Evolutionary conservation across 35 echinoderm and acorn worm species (phyloP), one percentile per base, ranked within the genome.

Genomic region (Stichopus chloronotus): DNA sequence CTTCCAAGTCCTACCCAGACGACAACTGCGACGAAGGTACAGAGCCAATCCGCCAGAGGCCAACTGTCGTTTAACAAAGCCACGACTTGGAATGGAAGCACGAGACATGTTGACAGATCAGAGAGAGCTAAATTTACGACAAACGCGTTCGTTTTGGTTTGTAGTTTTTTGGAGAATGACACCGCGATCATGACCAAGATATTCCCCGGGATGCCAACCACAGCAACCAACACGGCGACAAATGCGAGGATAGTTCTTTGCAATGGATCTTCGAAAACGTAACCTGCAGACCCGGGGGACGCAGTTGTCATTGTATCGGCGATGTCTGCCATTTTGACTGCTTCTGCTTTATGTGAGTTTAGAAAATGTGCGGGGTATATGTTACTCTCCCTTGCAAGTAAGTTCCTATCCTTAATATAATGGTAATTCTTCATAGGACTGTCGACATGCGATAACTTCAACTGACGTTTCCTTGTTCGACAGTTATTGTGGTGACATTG

Each of bases 121-220:
- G 96, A 88, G 52, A 90, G 52, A 19, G 91, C 92, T 6, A 98
- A 78, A 78, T 93, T 95, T 30, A 98, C 94, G 57, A 98, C 96
- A 53, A 98, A 98, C 22, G 69, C 69, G 22, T 74, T 74, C 22
- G 69, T 74, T 21, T 74, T 74, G 69, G 69, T 74, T n/a, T 74
- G 69, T 74, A 74, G 17, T 21, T 16, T n/a, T 19, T 58, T 57
- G 7, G 90, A 78, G 53, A 59, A 25, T 19, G 76, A 12, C 8
- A 91, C 89, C 5, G 89, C 89, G 2, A 78, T 5, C 74, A 91
- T 78, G 74, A 91, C 90, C 6, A 89, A 43, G n/a, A 17, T 61
- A 63, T 98, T 98, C 0, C 96, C 94, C 6, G 69, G 69, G 22
- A n/a, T 74, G 22, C 69, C 69, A 19, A 84, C 17, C 0, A 53